Base-by-base conservation (phyloP, 2,888 invertebrate species). In the Phyllotreta cruciferae region DNA sequence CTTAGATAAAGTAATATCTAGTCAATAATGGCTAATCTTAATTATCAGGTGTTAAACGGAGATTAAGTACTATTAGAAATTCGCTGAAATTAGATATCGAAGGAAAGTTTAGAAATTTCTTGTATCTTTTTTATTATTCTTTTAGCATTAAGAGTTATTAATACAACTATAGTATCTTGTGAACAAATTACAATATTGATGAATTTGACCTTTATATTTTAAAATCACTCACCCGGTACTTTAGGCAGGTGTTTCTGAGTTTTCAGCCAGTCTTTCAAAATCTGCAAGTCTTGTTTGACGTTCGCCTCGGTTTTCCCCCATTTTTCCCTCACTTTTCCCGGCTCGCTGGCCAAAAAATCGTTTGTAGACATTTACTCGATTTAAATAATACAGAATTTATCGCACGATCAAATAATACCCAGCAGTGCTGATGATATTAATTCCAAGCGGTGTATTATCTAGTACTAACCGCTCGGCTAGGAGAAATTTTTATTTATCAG, bases 201-300 rank as follows among this genome's bases (percentile, higher is more conserved):
- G 24, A 24, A 24, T 24, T 24, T 24, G 4, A 24, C 24, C 24
- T 34, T 6, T 24, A 34, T 35, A 0, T 24, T 24, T 24, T 24
- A 24, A 24, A 24, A 24, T 24, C 63, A 47, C 62, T 67, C 52
- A 62, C 62, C 55, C 50, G 62, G 55, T 41, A 62, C 56, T 62
- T 62, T 56, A 2, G 62, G 62, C 9, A 62, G 44, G 38, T 62
- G 62, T 10, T 50, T 56, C 52, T 62, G 62, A 9, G 49, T 56
- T 24, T 42, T 44, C 6, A 62, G 4, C 62, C 56, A 62, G 5
- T 50, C 56, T 44, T 39, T 62, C 13, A 62, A 39, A 11, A 62
- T 56, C 37, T 50, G 11, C 1, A 62, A 49, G 34, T 62, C 62
- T 36, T 50, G 36, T 50, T 35, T 13, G 9, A 56, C 24, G 9